Base-by-base conservation (phyloP, 2,113 vertebrate species). In the Chauna torquata region DNA sequence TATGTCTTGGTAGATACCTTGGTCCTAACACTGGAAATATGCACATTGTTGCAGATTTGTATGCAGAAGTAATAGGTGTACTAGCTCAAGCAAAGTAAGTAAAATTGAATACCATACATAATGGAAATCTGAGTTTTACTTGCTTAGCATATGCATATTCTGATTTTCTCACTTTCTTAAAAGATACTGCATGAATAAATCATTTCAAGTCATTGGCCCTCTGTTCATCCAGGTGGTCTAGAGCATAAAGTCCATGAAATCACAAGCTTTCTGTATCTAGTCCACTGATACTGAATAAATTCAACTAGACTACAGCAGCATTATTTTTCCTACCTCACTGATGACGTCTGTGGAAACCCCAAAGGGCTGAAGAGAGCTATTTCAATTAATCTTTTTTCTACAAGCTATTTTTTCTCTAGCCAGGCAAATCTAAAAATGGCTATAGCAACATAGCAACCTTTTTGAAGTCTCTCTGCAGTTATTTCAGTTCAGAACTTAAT, bases 21-120 rank as follows among this genome's bases (percentile, higher is more conserved):
- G 99, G 99, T 96, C 99, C 99, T 90, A 99, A 99, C 98, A 99
- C 99, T 96, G 99, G 98, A 95, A 99, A 99, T 97, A 99, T 99
- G 99, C 99, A 99, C 97, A 99, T 99, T 38, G 99, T 99, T 94
- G 99, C 99, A 15, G 99, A 99, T 97, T 98, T 99, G 61, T 99
- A 99, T 69, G 99, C 99, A 68, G 99, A 99, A 97, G 99, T 99
- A 65, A 98, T 99, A 86, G 99, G 99, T 58, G 99, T 99, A 28
- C 96, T 99, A 87, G 99, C 99, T 71, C 99, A 99, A 98, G 99
- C 99, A 88, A 99, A 99, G 99, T 99, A 98, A 98, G 99, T 96
- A 45, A 71, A 89, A 77, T 71, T 82, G 16, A 80, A 4, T 74
- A 4, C 54, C 36, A 11, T 58, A 38, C 6, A 13, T 79, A 70